Conservation (phyloP, 1,140 invertebrate species). For the Diorhabda sublineata region DNA sequence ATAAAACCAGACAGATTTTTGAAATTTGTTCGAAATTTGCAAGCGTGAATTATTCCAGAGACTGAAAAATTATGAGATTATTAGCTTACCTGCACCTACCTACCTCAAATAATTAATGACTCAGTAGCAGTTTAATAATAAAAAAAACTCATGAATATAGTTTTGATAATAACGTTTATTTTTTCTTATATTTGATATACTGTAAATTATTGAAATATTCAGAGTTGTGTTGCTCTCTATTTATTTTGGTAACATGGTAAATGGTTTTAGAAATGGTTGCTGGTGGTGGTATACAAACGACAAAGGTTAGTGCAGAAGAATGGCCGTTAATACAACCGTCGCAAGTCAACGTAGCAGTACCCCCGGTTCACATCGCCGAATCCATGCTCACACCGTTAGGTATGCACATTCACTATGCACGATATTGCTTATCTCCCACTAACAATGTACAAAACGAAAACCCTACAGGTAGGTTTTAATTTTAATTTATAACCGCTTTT, state of each 20-base stretch:
- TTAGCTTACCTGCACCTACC: too few species aligned
- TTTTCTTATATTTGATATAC: too few species aligned
- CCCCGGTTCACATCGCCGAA: constrained; percentile 70
- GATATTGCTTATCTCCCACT: constrained; percentile 6
- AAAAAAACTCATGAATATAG: too few species aligned
- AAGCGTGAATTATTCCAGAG: too few species aligned
- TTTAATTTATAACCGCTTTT: neutral
- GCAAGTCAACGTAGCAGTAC: constrained; percentile 71
- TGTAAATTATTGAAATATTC: too few species aligned
- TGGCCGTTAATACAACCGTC: constrained; percentile 72
- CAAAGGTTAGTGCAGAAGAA: constrained; percentile 50
- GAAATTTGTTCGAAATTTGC: too few species aligned
- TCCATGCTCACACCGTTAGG: constrained; percentile 75
- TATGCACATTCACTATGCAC: constrained; percentile 44
- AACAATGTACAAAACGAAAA: neutral
- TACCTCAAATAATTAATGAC: too few species aligned
- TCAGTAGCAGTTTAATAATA: too few species aligned
- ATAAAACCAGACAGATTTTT: too few species aligned
- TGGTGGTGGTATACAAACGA: constrained; percentile 44
- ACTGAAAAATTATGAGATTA: too few species aligned
- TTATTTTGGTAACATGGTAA: constrained; percentile 21
- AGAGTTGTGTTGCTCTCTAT: too few species aligned
- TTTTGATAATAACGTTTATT: too few species aligned
- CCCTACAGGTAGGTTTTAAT: neutral
- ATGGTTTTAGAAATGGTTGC: constrained; percentile 45